phyloP scores from a whole-genome alignment of 2,113 vertebrate genomes.

The Zosterops hypoxanthus region DNA sequence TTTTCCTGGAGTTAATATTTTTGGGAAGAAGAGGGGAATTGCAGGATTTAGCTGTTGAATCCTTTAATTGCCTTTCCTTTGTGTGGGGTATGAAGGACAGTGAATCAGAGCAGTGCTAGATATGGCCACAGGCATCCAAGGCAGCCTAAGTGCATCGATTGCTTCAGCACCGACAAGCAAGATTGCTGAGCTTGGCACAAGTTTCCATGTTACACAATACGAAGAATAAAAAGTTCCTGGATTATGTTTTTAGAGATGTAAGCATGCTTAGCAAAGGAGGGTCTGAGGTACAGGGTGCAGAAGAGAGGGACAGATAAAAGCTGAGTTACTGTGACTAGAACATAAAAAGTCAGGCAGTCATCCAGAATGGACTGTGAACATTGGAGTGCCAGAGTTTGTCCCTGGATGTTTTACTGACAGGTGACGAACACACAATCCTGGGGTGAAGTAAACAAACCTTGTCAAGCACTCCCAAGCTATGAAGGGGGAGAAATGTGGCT shows the following conservation, averaged over 20 bases:
- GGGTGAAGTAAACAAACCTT: background rate
- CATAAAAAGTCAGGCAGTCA: background rate
- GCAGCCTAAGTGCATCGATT: background rate
- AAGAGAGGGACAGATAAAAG: background rate
- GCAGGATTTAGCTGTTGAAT: constrained; percentile 9
- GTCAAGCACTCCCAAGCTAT: background rate
- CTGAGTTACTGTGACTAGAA: background rate
- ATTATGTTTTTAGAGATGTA: background rate
- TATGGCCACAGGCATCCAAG: background rate
- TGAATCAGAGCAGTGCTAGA: background rate
- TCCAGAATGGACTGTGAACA: background rate
- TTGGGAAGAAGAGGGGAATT: background rate
- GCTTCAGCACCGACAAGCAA: background rate
- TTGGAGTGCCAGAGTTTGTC: background rate
- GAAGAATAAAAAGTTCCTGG: background rate
- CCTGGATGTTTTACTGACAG: background rate
- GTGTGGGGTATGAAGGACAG: background rate
- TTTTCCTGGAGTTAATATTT: background rate
- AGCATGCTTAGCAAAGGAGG: background rate
- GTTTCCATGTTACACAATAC: background rate
- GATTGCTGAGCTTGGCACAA: background rate
- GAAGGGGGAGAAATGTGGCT: background rate
- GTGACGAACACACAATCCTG: background rate
- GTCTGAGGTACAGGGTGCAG: background rate
- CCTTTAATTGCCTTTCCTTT: background rate